Base-by-base conservation (phyloP, 2,888 invertebrate species). In the Gymnosoma rotundatum region DNA sequence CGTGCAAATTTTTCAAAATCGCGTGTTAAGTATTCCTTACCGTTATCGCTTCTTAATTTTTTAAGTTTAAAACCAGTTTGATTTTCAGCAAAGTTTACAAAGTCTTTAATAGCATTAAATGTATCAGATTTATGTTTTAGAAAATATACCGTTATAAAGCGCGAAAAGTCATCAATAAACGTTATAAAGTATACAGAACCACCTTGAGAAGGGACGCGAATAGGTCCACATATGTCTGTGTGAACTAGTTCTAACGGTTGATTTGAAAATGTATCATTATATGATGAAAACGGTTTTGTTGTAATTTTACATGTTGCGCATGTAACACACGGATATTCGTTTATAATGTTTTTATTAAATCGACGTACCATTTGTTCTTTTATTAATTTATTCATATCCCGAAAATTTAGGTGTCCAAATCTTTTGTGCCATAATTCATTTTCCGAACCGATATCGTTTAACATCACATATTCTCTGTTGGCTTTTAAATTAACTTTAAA, bases 1-100 rank as follows among this genome's bases (percentile, higher is more conserved):
- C 86, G 10, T 69, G 10, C 20, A 80, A 58, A 86, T 20, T 12
- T 61, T 7, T 75, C 54, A 80, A 87, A 87, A 25, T 86, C 48
- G 5, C 12, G 2, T 16, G 72, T 74, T 12, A 69, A 16, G 42
- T 78, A 83, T 58, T 83, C 74, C 12, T 36, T 18, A 21, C 82
- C 83, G 50, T 83, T 80, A 56, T 84, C 84, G 18, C 78, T 83
- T 14, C 83, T 56, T 14, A 83, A 32, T 12, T 42, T 42, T 66
- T 81, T 81, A 1, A 83, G n/a, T 54, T 72, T 80, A 16, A 5
- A 18, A 18, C 83, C 78, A 18, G 67, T 78, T 32, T 78, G 74
- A 2, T 64, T 83, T 38, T 75, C 83, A 14, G 42, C 64, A 25
- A 18, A 32, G 20, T 45, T 32, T 12, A 58, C 21, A 66, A 75